Evolutionary conservation across 1,140 invertebrate species (phyloP).

Genomic region (Yoshiicerus persimilis): DNA sequence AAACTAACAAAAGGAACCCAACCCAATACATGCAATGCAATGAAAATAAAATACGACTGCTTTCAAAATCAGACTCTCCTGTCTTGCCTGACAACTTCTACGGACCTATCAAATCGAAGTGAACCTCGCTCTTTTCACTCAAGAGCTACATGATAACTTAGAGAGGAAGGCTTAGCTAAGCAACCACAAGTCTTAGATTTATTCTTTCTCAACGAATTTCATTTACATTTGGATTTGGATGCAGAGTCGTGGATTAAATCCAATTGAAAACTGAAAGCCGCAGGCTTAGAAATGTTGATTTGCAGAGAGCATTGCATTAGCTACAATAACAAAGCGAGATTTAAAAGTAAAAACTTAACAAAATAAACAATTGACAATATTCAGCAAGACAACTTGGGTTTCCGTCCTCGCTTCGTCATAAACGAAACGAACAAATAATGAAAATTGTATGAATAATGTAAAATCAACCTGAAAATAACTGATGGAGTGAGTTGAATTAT

Average conservation of each 20-base stretch:
- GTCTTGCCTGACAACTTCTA: slow-evolving; percentile 3
- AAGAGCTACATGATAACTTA: not conserved
- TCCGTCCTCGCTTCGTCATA: not conserved
- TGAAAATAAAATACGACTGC: not conserved
- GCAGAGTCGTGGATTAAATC: not conserved
- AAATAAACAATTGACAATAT: not conserved
- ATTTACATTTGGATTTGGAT: not conserved
- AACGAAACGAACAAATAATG: not conserved
- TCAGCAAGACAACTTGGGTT: not conserved
- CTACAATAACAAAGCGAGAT: not conserved
- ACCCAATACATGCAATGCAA: not conserved
- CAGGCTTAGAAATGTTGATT: slow-evolving; percentile 16
- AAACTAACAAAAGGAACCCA: not conserved
- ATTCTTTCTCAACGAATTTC: not conserved
- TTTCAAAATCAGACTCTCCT: not conserved
- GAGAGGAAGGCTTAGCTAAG: not conserved
- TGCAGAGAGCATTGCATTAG: not conserved
- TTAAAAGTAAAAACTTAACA: not conserved
- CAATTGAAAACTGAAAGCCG: not conserved
- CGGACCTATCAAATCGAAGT: not conserved
- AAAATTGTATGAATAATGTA: not conserved
- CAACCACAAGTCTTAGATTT: not conserved
- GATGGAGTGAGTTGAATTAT: not conserved
- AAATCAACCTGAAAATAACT: not conserved
- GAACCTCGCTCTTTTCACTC: not conserved